Base-by-base conservation (phyloP, 2,113 vertebrate genomes). In the Tenrec ecaudatus region DNA sequence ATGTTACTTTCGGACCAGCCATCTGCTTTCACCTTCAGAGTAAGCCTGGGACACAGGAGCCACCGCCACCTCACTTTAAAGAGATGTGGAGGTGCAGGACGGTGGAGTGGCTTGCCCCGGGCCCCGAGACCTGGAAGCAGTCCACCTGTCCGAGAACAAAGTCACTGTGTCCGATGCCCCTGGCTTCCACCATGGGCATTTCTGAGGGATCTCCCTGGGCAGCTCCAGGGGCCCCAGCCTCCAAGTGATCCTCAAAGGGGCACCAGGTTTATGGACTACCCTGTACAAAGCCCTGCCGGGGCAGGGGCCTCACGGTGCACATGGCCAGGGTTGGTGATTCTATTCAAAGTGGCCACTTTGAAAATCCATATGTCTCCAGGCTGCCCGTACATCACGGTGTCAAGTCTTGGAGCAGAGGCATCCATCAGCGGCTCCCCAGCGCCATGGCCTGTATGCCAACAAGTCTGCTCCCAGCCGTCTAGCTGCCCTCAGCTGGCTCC, bases 361-460 rank as follows among this genome's bases (percentile, higher is more conserved):
- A 98, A 98, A 98, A 98, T 98, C 97, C 97, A 98, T 98, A 98
- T 98, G 98, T 98, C 98, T 98, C 89, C 96, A 98, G 98, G 98
- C 98, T 96, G 97, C 97, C 97, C 95, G 98, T 99, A 98, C 96
- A 98, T 99, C 98, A 98, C 97, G 84, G 97, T 98, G 98, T 98
- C 98, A 98, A 96, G 96, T 93, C 97, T 94, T 92, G 96, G 97
- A 98, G 97, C 89, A 94, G 96, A 98, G 97, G 97, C 98, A 99
- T 98, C 98, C 98, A 98, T 98, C 98, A 98, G 98, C 94, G 81
- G 90, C 92, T 96, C 97, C 97, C 96, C 2, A 79, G 68, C 4
- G 17, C 92, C 90, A 40, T 12, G 79, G 60, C 81, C 69, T 66
- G n/a, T 66, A 69, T 75, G 84, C 91, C 90, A 62, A 38, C 87